These are phyloP conservation scores for Molossus alvarezi DNA, from an alignment of 2,797 vertebrate species.

Conservation along the genomic window DNA sequence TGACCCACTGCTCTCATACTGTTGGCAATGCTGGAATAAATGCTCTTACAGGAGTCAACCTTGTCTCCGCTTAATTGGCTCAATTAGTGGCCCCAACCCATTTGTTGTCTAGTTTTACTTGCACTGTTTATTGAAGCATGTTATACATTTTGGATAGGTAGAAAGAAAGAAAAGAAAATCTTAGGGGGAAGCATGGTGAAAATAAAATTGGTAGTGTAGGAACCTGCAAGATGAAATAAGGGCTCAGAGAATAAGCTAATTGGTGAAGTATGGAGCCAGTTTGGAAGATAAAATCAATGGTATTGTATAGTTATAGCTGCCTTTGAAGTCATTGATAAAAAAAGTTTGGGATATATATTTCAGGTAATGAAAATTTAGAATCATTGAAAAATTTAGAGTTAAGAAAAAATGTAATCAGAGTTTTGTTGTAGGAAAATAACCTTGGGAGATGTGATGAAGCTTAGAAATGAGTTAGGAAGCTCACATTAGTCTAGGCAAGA, in stretches of 20 bases:
- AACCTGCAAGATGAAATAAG: not conserved
- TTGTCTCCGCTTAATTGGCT: too few relatives aligned
- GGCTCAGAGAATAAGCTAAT: not conserved
- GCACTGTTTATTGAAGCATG: not conserved
- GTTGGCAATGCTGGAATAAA: too few relatives aligned
- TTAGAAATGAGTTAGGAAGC: not conserved
- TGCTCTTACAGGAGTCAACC: too few relatives aligned
- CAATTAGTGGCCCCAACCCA: too few relatives aligned
- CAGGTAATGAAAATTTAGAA: not conserved
- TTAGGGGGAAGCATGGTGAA: not conserved
- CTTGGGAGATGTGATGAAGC: not conserved
- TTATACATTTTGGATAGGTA: not conserved
- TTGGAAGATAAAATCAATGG: not conserved
- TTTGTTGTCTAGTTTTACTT: too few relatives aligned
- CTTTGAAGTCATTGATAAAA: not conserved
- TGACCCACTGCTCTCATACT: too few relatives aligned
- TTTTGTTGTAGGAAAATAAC: not conserved
- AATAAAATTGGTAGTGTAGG: not conserved
- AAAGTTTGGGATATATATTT: not conserved
- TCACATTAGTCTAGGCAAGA: not conserved
- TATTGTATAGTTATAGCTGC: not conserved
- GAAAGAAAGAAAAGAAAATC: not conserved
- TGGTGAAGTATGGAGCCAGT: not conserved
- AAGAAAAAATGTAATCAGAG: not conserved
- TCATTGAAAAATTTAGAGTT: not conserved